These are phyloP conservation scores for Lagocephalus sceleratus DNA, from an alignment of 2,797 vertebrate genomes.

Conservation along the genomic window DNA sequence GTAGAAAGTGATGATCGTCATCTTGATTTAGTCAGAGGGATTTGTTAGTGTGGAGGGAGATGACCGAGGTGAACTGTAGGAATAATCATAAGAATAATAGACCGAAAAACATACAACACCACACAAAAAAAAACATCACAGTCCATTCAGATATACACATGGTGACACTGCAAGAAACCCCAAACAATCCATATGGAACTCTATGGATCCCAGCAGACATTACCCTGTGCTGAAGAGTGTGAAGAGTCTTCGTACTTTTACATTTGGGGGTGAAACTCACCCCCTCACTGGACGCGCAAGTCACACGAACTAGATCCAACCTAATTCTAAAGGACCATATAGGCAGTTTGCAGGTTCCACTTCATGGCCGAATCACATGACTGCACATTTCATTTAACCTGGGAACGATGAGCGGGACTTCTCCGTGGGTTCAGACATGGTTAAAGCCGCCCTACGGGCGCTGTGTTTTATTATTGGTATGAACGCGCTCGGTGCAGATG, in stretches of 20 bases:
- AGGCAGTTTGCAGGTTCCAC: slow-evolving; percentile 15
- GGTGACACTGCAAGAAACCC: slow-evolving; percentile 57
- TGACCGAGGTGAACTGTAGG: slow-evolving; percentile 29
- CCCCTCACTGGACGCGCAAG: slow-evolving; percentile 13
- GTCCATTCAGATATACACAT: slow-evolving; percentile 31
- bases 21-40: slow-evolving; percentile 40
- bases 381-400: background rate
- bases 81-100: slow-evolving; percentile 33
- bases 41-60: slow-evolving; percentile 54
- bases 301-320: too few relatives aligned
- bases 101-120: slow-evolving; percentile 18
- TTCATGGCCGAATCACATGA: background rate
- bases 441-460: too few relatives aligned
- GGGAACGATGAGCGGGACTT: too few relatives aligned
- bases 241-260: slow-evolving; percentile 27
- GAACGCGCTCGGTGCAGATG: too few relatives aligned
- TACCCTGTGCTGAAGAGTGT: slow-evolving; percentile 32
- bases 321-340: slow-evolving; percentile 50
- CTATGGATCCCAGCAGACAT: slow-evolving; percentile 7
- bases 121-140: slow-evolving; percentile 31
- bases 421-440: too few relatives aligned
- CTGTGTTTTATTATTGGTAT: too few relatives aligned
- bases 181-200: slow-evolving; percentile 20
- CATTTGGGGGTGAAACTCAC: slow-evolving; percentile 4
- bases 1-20: slow-evolving; percentile 28